Percentiles rank a stretch among this genome's conserved stretches.
phyloP scores from a whole-genome alignment of 2,113 vertebrate species.

The Hydrolagus affinis region DNA sequence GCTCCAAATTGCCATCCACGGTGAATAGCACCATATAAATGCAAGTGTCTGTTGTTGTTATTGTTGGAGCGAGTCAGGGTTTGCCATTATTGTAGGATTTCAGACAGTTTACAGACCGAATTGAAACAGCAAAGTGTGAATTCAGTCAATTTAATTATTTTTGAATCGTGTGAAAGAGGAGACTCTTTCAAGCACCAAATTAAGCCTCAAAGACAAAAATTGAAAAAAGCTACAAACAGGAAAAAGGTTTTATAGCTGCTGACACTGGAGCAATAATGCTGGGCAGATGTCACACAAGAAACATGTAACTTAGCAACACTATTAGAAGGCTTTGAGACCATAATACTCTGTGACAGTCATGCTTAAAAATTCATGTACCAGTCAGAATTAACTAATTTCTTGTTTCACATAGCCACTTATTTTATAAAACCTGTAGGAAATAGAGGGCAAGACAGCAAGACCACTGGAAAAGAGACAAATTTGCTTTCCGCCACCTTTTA shows the following conservation, averaged over 20 bases:
- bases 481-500: neutral
- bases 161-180: neutral
- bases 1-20: no score
- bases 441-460: neutral
- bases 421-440: conserved; percentile 4
- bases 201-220: conserved; percentile 19
- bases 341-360: conserved; percentile 41
- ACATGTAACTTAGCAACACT: neutral
- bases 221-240: neutral
- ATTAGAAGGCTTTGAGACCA: conserved; percentile 35
- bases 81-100: neutral
- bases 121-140: neutral
- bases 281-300: neutral
- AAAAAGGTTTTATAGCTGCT: conserved; percentile 14
- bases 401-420: conserved; percentile 32
- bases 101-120: neutral
- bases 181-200: neutral
- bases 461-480: neutral
- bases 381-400: conserved; percentile 39
- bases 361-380: conserved; percentile 49
- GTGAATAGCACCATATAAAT: no score
- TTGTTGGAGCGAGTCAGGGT: no score
- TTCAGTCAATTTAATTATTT: neutral
- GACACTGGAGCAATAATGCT: conserved; percentile 11
- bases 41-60: no score